A percentile compares a stretch with the other conserved stretches of the same genome.
These are phyloP conservation scores for Drosophila hamatofila DNA, from an alignment of 2,888 invertebrate genomes.

Conservation along the genomic window DNA sequence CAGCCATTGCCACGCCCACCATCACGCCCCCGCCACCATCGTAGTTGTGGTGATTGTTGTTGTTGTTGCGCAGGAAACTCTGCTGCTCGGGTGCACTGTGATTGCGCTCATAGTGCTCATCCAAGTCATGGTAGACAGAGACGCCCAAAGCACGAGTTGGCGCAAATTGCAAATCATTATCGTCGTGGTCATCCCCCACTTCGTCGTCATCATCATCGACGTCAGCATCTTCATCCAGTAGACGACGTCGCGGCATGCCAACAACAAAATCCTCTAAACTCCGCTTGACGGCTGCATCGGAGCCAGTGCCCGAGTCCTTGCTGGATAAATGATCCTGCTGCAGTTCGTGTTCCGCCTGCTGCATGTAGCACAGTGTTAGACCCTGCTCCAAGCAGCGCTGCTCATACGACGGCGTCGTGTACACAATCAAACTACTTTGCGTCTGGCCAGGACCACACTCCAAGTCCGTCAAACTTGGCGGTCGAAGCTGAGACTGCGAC, in stretches of 20 bases:
- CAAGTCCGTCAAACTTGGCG: slow-evolving; percentile 74
- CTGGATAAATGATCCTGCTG: slow-evolving; percentile 83
- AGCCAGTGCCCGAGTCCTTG: slow-evolving; percentile 83
- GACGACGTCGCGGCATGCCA: slow-evolving; percentile 45
- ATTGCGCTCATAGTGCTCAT: slow-evolving; percentile 64
- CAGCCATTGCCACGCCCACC: slow-evolving; percentile 24
- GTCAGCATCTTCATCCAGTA: slow-evolving; percentile 39
- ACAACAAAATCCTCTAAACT: slow-evolving; percentile 80
- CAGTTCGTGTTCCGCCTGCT: slow-evolving; percentile 70
- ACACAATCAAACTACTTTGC: slow-evolving; percentile 76
- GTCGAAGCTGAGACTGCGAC: slow-evolving; percentile 57
- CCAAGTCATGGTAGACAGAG: slow-evolving; percentile 71
- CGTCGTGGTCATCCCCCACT: slow-evolving; percentile 36
- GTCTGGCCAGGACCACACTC: slow-evolving; percentile 53
- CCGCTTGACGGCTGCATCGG: slow-evolving; percentile 83
- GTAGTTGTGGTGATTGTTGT: slow-evolving; percentile 60
- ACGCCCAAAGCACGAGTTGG: slow-evolving; percentile 70
- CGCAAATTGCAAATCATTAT: slow-evolving; percentile 68
- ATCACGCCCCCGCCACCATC: slow-evolving; percentile 59
- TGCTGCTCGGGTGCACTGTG: slow-evolving; percentile 57
- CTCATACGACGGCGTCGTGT: slow-evolving; percentile 79
- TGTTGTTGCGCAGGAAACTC: slow-evolving; percentile 69
- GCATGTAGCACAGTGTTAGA: slow-evolving; percentile 72
- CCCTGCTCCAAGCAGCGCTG: slow-evolving; percentile 76
- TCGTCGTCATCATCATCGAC: slow-evolving; percentile 44